A percentile compares a stretch with the other conserved stretches of the same genome.
Evolutionary conservation across 2,113 vertebrate species (phyloP).

Genomic region (Tricholaema leucomelas): DNA sequence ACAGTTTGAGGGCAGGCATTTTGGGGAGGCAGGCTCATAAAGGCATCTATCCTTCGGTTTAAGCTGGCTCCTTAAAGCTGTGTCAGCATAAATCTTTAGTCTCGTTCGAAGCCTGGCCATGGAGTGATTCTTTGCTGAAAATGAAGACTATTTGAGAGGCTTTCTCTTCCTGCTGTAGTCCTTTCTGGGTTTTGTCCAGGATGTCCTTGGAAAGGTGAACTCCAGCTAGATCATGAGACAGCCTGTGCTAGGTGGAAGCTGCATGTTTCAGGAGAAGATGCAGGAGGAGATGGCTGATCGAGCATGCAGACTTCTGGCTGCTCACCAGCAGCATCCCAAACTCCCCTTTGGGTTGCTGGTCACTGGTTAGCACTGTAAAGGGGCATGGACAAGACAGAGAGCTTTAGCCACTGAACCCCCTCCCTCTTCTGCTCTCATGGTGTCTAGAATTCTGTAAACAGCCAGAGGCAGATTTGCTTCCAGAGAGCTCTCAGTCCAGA

Average conservation of each 20-base stretch:
- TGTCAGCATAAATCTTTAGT: not conserved
- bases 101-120: not conserved
- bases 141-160: not conserved
- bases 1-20: not conserved
- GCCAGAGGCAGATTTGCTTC: conserved; percentile 43
- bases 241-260: conserved; percentile 6
- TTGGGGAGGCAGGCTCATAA: not conserved
- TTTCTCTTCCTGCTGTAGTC: not conserved
- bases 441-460: conserved; percentile 39
- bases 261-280: not conserved
- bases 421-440: not conserved
- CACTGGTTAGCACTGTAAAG: not conserved
- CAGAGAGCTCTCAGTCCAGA: conserved; percentile 36
- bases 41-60: not conserved
- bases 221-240: not conserved
- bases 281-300: not conserved
- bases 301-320: not conserved
- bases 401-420: conserved; percentile 24
- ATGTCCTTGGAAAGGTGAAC: conserved; percentile 21
- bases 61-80: not conserved
- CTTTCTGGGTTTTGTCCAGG: not conserved
- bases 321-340: conserved; percentile 14
- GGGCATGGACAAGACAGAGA: conserved; percentile 23
- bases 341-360: not conserved
- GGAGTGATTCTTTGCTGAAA: not conserved